Evolutionary conservation across 2,888 invertebrate genomes (phyloP).

Genomic region (Galerucella nymphaeae): DNA sequence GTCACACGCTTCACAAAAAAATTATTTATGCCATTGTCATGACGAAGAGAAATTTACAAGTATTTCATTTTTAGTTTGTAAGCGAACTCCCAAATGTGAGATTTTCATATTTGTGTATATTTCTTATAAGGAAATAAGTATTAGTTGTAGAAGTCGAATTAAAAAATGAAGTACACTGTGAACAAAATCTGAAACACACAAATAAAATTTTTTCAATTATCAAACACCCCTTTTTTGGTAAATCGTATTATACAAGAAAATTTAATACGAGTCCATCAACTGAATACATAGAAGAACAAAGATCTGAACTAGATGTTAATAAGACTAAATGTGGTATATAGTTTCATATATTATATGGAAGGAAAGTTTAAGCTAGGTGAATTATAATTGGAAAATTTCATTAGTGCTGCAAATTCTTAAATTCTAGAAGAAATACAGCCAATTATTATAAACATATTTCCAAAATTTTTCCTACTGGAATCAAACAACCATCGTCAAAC

Average conservation of each 20-base stretch:
- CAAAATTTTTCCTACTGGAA: constrained; percentile 49
- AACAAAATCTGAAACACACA: background rate
- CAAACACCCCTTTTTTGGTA: background rate
- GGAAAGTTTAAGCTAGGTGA: background rate
- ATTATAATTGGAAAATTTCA: background rate
- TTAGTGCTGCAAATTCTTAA: background rate
- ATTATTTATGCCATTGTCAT: background rate
- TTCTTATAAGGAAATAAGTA: background rate
- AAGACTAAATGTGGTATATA: background rate
- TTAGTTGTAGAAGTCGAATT: background rate
- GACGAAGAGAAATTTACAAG: background rate
- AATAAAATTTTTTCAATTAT: background rate
- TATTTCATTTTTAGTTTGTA: background rate
- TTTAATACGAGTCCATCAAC: too few relatives aligned
- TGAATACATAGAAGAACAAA: too few relatives aligned
- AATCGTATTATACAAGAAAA: background rate
- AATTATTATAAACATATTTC: constrained; percentile 32
- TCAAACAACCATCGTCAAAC: constrained; percentile 29
- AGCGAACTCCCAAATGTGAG: background rate
- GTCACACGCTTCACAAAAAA: constrained; percentile 4
- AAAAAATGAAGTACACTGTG: background rate
- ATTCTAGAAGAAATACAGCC: constrained; percentile 5
- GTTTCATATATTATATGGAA: background rate
- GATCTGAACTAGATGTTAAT: background rate
- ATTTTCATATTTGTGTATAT: background rate